Base-by-base conservation (phyloP, 2,797 vertebrate genomes). In the Eospalax fontanierii region DNA sequence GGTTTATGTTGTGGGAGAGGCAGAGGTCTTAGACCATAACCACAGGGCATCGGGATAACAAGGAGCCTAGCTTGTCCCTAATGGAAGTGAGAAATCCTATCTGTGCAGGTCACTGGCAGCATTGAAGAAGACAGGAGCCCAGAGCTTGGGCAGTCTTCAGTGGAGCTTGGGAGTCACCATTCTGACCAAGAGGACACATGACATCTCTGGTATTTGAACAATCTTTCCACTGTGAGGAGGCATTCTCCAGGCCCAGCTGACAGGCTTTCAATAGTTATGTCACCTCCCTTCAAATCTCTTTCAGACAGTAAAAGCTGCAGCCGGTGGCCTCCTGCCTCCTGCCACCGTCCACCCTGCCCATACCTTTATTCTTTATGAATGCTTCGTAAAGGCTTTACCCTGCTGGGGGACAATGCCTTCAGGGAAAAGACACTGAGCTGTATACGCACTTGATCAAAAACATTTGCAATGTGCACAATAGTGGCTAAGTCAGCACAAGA, bases 31-130 rank as follows among this genome's bases (percentile, higher is more conserved):
- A 88, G 87, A 71, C 82, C 57, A 93, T 90, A 80, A 87, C 81
- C 73, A 46, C n/a, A 24, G 63, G 88, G 65, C 4, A 0, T 18
- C 73, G 66, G 73, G 40, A 57, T 70, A 85, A 90, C 43, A 79
- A 57, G 21, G 74, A 71, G 35, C 28, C 35, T 82, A 95, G 90
- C 14, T 54, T 3, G 12, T 40, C 65, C 59, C 0, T 21, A 8
- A 50, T 61, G 46, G 68, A 82, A 91, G 94, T 16, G 33, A 26
- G n/a, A 93, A 96, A 92, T 94, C 95, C 89, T 90, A 46, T 94
- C 96, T 92, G 90, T 80, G 54, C 81, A 79, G 97, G 92, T 96
- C 96, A 96, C 95, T 94, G 90, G 59, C 95, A 80, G 79, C 86
- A 90, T 54, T 92, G 90, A 96, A 75, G 38, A 80, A 71, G 70